Base-by-base conservation (phyloP, 1,140 invertebrate species). In the Melitaea cinxia region DNA sequence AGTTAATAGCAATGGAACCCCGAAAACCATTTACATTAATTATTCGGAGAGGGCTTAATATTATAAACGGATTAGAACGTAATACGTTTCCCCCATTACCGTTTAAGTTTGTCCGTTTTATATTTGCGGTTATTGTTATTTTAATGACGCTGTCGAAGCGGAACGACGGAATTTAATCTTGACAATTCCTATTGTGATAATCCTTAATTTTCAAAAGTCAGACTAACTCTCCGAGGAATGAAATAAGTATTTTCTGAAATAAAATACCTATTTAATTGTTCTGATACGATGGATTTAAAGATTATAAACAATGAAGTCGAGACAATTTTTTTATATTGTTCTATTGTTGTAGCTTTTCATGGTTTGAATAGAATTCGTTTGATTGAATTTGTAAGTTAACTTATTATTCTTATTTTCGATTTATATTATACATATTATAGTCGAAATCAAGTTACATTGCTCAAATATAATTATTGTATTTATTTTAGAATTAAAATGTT, bases 21-120 rank as follows among this genome's bases (percentile, higher is more conserved):
- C 55, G 39, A 47, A 58, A 47, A 47, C 54, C 55, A 21, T 47
- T 47, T 33, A 45, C 39, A 58, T 59, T 59, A 59, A 59, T 49
- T 49, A 49, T 59, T 59, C 56, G 4, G 26, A 21, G 35, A 47
- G 55, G 42, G 56, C 49, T 30, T 49, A 14, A 59, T 59, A 59
- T 59, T 49, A 39, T n/a, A 33, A 30, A 19, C 42, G 26, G 56
- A 59, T 59, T 59, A 59, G 55, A 59, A 59, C 14, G 23, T 59
- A 59, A 59, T 59, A 59, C 37, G 35, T 12, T 15, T 12, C 37
- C 39, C 6, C 35, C 42, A 49, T 49, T 28, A 47, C 9, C 23
- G 10, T 49, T 57, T 56, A 19, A 39, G 21, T 23, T 21, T 2
- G 42, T 23, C 37, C 15, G 21, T 26, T 57, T 56, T 42, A 56